A percentile compares a stretch with the other conserved stretches of the same genome.
These are phyloP conservation scores for Ridgeia piscesae DNA, from an alignment of 1,140 invertebrate species.

Conservation along the genomic window DNA sequence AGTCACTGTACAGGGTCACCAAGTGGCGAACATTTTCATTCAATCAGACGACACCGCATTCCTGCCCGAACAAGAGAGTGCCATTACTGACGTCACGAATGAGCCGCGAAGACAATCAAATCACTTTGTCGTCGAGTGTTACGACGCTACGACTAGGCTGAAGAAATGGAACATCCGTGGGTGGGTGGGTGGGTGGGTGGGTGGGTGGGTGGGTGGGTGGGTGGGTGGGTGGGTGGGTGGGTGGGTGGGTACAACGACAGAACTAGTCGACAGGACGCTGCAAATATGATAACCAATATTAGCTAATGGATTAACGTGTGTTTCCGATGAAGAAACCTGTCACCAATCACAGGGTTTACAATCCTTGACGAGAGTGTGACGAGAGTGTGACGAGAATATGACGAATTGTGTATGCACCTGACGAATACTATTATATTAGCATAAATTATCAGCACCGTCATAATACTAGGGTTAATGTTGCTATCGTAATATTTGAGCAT, in stretches of 20 bases:
- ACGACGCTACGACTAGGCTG: not conserved
- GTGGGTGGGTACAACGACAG: not conserved
- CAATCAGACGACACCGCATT: not conserved
- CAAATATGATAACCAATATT: not conserved
- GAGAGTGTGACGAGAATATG: no score
- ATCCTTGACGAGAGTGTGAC: no score
- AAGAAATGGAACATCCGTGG: not conserved
- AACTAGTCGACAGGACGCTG: not conserved
- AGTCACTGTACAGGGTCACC: not conserved
- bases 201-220: not conserved
- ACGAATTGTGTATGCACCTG: no score
- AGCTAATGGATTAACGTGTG: no score
- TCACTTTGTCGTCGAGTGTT: not conserved
- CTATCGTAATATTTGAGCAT: no score
- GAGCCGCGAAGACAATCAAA: not conserved
- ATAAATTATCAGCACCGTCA: no score
- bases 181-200: not conserved
- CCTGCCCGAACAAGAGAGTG: not conserved
- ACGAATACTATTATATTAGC: no score
- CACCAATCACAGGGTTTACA: no score
- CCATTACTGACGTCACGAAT: not conserved
- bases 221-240: not conserved
- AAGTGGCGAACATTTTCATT: not conserved
- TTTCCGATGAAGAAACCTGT: no score
- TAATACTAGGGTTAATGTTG: no score